phyloP scores from a whole-genome alignment of 1,140 invertebrate species.

The Bradysia coprophila region DNA sequence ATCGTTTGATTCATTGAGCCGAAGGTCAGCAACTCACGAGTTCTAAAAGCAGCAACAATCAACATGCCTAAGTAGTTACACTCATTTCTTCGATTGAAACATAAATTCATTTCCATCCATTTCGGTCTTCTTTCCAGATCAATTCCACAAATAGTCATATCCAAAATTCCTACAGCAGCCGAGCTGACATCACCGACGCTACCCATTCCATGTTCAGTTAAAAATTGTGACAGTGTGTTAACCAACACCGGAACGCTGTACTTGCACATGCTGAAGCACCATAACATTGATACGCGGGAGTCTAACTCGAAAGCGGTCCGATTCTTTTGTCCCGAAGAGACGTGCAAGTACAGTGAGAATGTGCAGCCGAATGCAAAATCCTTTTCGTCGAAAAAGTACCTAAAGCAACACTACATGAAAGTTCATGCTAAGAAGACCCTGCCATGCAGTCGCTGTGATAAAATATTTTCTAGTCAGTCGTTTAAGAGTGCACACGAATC shows the following conservation, averaged over 20 bases:
- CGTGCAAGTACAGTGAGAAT: slow-evolving; percentile 13
- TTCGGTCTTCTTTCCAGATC: too few species aligned
- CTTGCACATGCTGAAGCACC: not conserved
- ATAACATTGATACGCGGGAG: not conserved
- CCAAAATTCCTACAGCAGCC: too few species aligned
- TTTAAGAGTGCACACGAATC: slow-evolving; percentile 26
- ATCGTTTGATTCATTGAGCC: too few species aligned
- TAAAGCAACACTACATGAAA: slow-evolving; percentile 39
- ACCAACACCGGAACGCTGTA: not conserved
- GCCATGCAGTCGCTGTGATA: slow-evolving; percentile 29
- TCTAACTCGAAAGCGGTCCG: not conserved
- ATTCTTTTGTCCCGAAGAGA: slow-evolving; percentile 15
- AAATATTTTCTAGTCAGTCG: slow-evolving; percentile 32
- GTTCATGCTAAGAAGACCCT: slow-evolving; percentile 34
- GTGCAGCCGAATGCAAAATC: slow-evolving; percentile 4
- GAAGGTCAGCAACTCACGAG: too few species aligned
- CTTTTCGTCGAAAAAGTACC: slow-evolving; percentile 17
- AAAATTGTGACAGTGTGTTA: not conserved
- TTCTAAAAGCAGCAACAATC: too few species aligned
- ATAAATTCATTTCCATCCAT: too few species aligned
- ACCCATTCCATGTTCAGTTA: not conserved
- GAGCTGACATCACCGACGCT: too few species aligned
- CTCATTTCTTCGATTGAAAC: too few species aligned
- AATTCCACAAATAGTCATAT: too few species aligned
- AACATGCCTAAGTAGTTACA: too few species aligned